These are phyloP conservation scores for Athene noctua DNA, from an alignment of 2,113 vertebrate genomes.

Conservation along the genomic window DNA sequence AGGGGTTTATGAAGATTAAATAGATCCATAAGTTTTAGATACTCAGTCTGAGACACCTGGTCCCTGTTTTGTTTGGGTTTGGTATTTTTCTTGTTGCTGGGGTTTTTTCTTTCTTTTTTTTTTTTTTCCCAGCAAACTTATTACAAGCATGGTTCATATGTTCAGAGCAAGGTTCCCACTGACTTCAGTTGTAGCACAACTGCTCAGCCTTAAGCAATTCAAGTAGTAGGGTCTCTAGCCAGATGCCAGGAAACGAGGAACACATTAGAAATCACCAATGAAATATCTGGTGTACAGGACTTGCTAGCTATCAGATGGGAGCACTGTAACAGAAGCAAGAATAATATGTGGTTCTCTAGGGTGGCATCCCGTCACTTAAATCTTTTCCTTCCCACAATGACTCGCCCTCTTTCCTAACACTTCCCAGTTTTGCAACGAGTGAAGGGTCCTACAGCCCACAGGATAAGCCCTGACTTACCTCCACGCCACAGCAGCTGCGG, in stretches of 20 bases:
- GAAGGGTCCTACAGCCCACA: not conserved
- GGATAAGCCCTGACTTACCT: not conserved
- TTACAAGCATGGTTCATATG: not conserved
- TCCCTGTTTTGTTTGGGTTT: not conserved
- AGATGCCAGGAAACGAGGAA: not conserved
- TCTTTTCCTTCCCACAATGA: not conserved
- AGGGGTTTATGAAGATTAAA: conserved; percentile 8
- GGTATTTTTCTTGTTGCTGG: not conserved
- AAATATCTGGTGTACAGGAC: not conserved
- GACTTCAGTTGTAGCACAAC: not conserved
- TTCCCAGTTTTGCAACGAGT: not conserved
- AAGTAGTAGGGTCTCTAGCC: not conserved
- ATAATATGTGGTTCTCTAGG: not conserved
- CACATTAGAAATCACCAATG: not conserved
- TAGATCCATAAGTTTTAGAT: not conserved
- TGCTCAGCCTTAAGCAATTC: not conserved
- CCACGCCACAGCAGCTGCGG: not conserved
- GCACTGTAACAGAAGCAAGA: not conserved
- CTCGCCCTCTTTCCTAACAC: not conserved
- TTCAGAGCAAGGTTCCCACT: not conserved
- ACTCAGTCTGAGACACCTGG: not conserved
- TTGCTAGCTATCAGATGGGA: not conserved
- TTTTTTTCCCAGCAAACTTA: not conserved
- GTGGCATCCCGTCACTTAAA: not conserved
- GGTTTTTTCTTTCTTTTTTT: rapidly evolving